Percentiles rank a stretch among this genome's conserved stretches.
phyloP scores from a whole-genome alignment of 2,888 invertebrate genomes.

The Himalopsyche tibetana region DNA sequence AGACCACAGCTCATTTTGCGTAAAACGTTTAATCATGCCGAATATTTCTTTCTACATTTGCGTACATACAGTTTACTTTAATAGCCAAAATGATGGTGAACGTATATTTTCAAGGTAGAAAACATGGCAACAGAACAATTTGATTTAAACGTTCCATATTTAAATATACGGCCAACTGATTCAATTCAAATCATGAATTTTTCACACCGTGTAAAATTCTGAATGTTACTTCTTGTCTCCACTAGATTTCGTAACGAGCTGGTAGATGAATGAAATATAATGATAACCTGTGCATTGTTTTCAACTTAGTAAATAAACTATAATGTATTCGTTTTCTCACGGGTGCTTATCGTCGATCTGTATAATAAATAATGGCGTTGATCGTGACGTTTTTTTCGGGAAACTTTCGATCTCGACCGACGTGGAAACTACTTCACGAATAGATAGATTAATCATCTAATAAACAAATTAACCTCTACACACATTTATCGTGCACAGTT shows the following conservation, averaged over 20 bases:
- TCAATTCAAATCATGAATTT: conserved; percentile 1
- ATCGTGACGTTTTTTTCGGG: conserved; percentile 38
- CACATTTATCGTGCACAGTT: not conserved
- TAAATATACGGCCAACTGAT: not conserved
- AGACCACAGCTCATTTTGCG: no score
- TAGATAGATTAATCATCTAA: not conserved
- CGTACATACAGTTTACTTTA: no score
- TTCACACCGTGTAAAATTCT: conserved; percentile 22
- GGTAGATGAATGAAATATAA: conserved; percentile 18
- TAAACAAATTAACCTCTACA: not conserved
- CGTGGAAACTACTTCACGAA: not conserved
- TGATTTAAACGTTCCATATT: conserved; percentile 15
- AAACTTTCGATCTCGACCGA: conserved; percentile 35
- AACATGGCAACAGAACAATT: not conserved
- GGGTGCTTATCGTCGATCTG: conserved; percentile 42
- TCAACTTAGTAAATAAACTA: not conserved
- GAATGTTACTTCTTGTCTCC: conserved; percentile 22
- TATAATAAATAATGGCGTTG: conserved; percentile 24
- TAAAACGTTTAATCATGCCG: no score
- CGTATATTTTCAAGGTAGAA: not conserved
- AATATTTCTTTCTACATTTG: no score
- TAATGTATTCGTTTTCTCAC: conserved; percentile 40
- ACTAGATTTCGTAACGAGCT: conserved; percentile 8
- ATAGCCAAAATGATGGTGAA: not conserved
- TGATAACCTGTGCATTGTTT: conserved; percentile 30